Evolutionary conservation across 2,113 vertebrate species (phyloP).

Genomic region (Pteropus alecto): DNA sequence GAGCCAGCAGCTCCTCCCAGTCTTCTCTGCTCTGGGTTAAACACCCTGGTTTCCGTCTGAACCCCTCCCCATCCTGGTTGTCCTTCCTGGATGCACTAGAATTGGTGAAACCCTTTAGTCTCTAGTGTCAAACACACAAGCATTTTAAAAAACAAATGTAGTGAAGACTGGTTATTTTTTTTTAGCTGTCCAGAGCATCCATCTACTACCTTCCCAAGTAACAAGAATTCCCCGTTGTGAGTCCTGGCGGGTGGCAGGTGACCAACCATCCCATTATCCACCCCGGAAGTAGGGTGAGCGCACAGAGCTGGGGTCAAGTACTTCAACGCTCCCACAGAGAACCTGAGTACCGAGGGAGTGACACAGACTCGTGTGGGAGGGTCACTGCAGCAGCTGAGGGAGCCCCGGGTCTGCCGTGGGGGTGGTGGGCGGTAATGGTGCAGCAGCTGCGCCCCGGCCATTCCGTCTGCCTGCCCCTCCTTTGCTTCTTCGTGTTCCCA

Average conservation of each 20-base stretch:
- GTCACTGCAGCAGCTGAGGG: too few relatives aligned
- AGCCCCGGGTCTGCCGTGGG: background rate
- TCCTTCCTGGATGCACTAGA: background rate
- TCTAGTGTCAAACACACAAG: background rate
- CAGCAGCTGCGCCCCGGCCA: fast-evolving
- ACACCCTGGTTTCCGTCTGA: background rate
- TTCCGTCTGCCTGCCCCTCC: background rate
- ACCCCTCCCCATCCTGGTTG: too few relatives aligned
- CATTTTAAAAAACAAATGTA: background rate
- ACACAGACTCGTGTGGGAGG: fast-evolving
- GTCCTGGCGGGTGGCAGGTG: too few relatives aligned
- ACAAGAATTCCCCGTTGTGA: background rate
- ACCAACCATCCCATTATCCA: fast-evolving
- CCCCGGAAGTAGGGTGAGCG: background rate
- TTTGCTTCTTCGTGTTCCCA: background rate
- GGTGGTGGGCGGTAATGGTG: fast-evolving
- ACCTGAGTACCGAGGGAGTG: background rate
- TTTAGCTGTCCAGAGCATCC: background rate
- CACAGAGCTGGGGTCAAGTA: too few relatives aligned
- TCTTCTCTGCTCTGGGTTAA: background rate
- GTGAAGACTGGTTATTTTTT: background rate
- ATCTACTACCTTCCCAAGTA: background rate
- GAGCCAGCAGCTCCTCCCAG: background rate
- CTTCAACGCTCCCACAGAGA: background rate
- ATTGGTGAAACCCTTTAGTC: background rate